Evolutionary conservation across 2,888 invertebrate species (phyloP).

Genomic region (Trypoxylon attenuatum): DNA sequence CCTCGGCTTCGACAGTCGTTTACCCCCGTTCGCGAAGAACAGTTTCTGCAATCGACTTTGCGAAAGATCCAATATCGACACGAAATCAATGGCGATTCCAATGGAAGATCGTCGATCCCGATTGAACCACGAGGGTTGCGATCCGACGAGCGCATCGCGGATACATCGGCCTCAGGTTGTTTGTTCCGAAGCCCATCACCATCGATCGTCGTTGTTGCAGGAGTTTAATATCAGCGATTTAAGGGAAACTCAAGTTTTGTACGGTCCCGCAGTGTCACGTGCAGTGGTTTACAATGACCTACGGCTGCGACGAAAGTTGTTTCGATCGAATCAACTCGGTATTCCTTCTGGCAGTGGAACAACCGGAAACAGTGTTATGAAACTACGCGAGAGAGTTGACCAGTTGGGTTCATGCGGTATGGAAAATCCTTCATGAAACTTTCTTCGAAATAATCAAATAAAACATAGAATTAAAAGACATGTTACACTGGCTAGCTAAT

Average conservation of each 20-base stretch:
- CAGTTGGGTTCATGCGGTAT: too few relatives aligned
- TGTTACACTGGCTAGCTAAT: too few relatives aligned
- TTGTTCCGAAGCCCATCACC: conserved; percentile 22
- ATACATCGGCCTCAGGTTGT: too few relatives aligned
- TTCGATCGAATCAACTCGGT: too few relatives aligned
- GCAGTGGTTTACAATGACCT: conserved; percentile 54
- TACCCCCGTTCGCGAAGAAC: conserved; percentile 1
- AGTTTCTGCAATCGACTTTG: not conserved
- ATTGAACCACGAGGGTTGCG: too few relatives aligned
- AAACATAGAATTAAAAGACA: too few relatives aligned
- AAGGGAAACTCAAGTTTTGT: conserved; percentile 47
- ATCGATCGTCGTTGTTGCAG: conserved; percentile 30
- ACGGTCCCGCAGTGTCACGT: conserved; percentile 49
- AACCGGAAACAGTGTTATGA: too few relatives aligned
- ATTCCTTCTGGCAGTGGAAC: too few relatives aligned
- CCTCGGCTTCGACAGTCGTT: not conserved
- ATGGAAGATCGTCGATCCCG: not conserved
- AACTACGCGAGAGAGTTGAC: too few relatives aligned
- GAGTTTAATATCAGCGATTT: conserved; percentile 47
- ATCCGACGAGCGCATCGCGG: not conserved
- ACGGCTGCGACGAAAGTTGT: conserved; percentile 43
- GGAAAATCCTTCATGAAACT: too few relatives aligned
- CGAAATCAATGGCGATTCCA: conserved; percentile 21
- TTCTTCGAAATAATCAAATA: too few relatives aligned
- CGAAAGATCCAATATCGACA: conserved; percentile 7